These are phyloP conservation scores for Nothocercus julius DNA, from an alignment of 2,113 vertebrate genomes.

Conservation along the genomic window DNA sequence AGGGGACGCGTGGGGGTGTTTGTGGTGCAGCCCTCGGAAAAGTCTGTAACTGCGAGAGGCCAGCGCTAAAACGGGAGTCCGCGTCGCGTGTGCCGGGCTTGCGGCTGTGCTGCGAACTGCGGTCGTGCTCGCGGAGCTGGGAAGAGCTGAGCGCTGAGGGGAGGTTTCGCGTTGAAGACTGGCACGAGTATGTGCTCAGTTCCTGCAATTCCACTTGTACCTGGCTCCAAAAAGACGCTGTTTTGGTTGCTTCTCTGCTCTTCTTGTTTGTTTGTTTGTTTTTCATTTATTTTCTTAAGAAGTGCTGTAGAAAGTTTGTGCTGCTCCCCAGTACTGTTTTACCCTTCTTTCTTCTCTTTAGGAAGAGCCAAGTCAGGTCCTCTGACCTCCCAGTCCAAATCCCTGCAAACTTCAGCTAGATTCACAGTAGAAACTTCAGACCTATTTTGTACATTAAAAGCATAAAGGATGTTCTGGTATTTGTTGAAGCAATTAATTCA, in stretches of 20 bases:
- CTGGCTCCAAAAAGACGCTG: not conserved
- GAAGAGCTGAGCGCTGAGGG: not conserved
- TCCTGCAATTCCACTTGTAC: accelerated
- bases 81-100: not conserved
- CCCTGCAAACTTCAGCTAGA: not conserved
- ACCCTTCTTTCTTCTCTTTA: too few species aligned
- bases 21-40: not conserved
- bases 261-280: too few species aligned
- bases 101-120: not conserved
- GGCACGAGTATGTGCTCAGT: not conserved
- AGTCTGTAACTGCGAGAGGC: not conserved
- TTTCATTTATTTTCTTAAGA: not conserved
- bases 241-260: not conserved
- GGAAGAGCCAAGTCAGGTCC: not conserved
- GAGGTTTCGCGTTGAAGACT: not conserved
- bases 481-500: not conserved
- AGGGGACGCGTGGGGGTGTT: not conserved
- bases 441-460: not conserved
- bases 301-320: not conserved
- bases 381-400: not conserved
- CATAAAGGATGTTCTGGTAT: not conserved
- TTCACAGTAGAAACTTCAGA: not conserved
- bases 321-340: not conserved
- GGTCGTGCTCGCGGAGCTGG: not conserved
- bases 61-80: slow-evolving; percentile 11